Conservation (phyloP, 1,140 invertebrate genomes). For the Heterodera carotae region DNA sequence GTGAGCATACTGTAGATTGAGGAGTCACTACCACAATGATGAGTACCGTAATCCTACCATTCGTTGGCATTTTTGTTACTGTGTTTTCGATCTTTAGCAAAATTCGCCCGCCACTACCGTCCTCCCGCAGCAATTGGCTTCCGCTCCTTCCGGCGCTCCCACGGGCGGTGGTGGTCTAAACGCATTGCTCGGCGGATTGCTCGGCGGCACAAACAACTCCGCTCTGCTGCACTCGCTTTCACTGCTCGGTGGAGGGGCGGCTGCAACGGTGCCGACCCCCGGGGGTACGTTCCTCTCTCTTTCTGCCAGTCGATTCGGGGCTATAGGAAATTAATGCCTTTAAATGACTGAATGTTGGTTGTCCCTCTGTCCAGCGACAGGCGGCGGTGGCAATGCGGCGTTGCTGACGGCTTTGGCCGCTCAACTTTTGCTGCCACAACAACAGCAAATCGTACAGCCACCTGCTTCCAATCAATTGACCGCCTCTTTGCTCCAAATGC, state of each 20-base stretch:
- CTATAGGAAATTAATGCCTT: background rate
- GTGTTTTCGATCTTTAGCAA: constrained; percentile 17
- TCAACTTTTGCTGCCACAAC: constrained; percentile 39
- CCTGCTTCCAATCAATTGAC: constrained; percentile 29
- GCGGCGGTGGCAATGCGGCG: constrained; percentile 17
- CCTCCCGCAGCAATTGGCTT: constrained; percentile 27
- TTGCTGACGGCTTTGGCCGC: constrained; percentile 30
- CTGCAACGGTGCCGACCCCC: background rate
- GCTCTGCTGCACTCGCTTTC: background rate
- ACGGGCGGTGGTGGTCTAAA: background rate
- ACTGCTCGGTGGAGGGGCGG: background rate
- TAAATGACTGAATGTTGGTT: background rate
- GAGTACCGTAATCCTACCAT: too few species aligned
- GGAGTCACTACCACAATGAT: too few species aligned
- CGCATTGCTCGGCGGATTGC: constrained; percentile 15
- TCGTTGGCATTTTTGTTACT: too few species aligned
- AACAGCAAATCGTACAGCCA: constrained; percentile 26
- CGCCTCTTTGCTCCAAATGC: constrained; percentile 30
- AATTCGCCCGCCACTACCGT: constrained; percentile 12
- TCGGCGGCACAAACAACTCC: constrained; percentile 31
- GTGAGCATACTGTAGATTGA: too few species aligned
- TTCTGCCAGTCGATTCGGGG: background rate
- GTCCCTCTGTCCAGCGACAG: constrained; percentile 6
- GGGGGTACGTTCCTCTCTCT: background rate
- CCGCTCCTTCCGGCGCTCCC: background rate